phyloP scores from a whole-genome alignment of 2,888 invertebrate genomes.

The Cantharis nigra region DNA sequence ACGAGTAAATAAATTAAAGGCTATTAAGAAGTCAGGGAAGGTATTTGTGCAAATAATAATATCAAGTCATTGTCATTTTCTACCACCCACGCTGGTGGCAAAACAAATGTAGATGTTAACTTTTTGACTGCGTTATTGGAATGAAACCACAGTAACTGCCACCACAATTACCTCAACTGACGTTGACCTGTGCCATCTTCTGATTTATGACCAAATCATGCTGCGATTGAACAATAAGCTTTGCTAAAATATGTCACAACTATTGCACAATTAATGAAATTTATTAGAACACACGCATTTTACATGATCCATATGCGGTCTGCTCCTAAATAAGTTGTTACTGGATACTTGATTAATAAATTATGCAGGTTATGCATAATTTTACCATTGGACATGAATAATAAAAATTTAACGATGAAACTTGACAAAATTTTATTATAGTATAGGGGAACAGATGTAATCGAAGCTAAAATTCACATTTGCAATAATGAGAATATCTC shows the following conservation, averaged over 20 bases:
- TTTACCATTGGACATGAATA: background rate
- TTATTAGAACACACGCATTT: slow-evolving; percentile 26
- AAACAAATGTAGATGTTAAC: slow-evolving; percentile 29
- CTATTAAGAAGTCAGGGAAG: background rate
- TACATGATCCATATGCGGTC: background rate
- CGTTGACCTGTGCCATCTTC: slow-evolving; percentile 15
- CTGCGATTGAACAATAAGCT: slow-evolving; percentile 18
- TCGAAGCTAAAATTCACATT: background rate
- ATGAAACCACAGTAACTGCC: slow-evolving; percentile 22
- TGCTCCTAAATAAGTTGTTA: background rate
- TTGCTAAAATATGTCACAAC: slow-evolving; percentile 26
- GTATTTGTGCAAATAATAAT: background rate
- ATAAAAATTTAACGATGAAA: background rate
- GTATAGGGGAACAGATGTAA: background rate
- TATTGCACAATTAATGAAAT: slow-evolving; percentile 20
- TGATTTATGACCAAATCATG: slow-evolving; percentile 22
- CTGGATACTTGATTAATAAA: background rate
- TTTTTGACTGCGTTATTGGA: slow-evolving; percentile 23
- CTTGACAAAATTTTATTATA: background rate
- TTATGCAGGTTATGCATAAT: background rate
- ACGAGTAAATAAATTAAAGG: background rate
- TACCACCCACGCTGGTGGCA: slow-evolving; percentile 20
- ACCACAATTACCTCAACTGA: slow-evolving; percentile 21
- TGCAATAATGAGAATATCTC: background rate
- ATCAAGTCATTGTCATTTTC: background rate